Conservation (phyloP, 30 jellyfish, hydroid and myxozoan genomes). For the Cassiopea xamachana region DNA sequence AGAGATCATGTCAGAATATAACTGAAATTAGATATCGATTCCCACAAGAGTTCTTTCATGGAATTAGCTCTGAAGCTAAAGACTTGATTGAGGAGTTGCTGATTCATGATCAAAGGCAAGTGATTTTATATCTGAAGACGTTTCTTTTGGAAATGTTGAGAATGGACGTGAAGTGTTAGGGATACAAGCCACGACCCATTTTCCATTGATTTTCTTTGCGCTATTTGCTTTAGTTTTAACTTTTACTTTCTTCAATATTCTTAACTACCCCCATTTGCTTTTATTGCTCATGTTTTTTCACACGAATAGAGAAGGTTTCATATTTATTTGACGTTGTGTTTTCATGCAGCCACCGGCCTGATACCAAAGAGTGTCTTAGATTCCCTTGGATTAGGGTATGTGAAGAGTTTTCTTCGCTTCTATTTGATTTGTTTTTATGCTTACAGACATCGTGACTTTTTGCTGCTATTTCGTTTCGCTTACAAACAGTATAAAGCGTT, state of each 20-base stretch:
- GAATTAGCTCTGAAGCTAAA: slow-evolving; percentile 88
- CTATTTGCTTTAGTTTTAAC: too few species aligned
- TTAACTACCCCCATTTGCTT: neutral
- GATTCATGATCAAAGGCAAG: slow-evolving; percentile 90
- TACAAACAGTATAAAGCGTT: too few species aligned
- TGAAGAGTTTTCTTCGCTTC: neutral
- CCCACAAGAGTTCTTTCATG: slow-evolving; percentile 92
- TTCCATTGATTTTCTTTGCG: too few species aligned
- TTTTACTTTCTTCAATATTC: too few species aligned
- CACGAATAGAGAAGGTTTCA: too few species aligned
- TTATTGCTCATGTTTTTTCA: neutral
- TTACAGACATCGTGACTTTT: too few species aligned
- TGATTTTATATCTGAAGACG: neutral
- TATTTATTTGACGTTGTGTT: neutral
- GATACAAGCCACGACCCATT: neutral
- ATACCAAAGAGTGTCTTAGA: slow-evolving; percentile 88
- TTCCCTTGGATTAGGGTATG: slow-evolving; percentile 89
- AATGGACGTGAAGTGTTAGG: neutral
- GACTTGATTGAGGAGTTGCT: slow-evolving; percentile 94
- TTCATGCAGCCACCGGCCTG: slow-evolving; percentile 87
- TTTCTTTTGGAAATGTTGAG: neutral
- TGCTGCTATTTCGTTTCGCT: too few species aligned
- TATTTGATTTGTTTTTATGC: too few species aligned
- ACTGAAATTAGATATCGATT: slow-evolving; percentile 92
- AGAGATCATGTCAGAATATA: slow-evolving; percentile 89